Base-by-base conservation (phyloP, 2,888 invertebrate genomes). In the Rhopalosiphum nymphaeae region DNA sequence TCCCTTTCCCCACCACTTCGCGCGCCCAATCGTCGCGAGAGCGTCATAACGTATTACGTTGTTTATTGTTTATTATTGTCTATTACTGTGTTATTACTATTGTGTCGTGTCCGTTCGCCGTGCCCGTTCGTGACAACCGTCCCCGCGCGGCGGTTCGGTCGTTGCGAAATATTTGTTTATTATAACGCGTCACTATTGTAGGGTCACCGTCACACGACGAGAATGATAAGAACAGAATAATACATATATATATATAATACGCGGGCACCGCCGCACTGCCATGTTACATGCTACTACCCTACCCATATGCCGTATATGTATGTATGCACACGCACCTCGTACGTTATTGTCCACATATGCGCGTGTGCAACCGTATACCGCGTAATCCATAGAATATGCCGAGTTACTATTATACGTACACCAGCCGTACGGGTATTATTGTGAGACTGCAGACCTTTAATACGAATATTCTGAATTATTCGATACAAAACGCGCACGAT, bases 381-480 rank as follows among this genome's bases (percentile, higher is more conserved):
- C 11, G 13, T 13, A 49, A 49, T 49, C 49, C 13, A 49, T 49
- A 49, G 49, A 49, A 49, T 49, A 49, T 49, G 13, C 49, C 13
- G 49, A 11, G 13, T 49, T 49, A 49, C 11, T 46, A 46, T 46
- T 46, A 46, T 46, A 7, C 7, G 44, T 46, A 46, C 44, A 46
- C 44, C 44, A 46, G 44, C 44, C 9, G 44, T 46, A n/a, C n/a
- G n/a, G n/a, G n/a, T n/a, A 46, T 46, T 78, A 78, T 78, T 78
- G 36, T 21, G 78, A 78, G 36, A 16, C n/a, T 46, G 21, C 5
- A 78, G 21, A 78, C 78, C 78, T 78, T 78, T 36, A 78, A 36
- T 36, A 78, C 21, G 36, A 78, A 78, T 78, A 78, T 36, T 78
- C 78, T 78, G 78, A 78, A 78, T 78, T 78, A 78, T 78, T 78